phyloP scores from a whole-genome alignment of 2,797 vertebrate genomes.

The Eleutherodactylus coqui region DNA sequence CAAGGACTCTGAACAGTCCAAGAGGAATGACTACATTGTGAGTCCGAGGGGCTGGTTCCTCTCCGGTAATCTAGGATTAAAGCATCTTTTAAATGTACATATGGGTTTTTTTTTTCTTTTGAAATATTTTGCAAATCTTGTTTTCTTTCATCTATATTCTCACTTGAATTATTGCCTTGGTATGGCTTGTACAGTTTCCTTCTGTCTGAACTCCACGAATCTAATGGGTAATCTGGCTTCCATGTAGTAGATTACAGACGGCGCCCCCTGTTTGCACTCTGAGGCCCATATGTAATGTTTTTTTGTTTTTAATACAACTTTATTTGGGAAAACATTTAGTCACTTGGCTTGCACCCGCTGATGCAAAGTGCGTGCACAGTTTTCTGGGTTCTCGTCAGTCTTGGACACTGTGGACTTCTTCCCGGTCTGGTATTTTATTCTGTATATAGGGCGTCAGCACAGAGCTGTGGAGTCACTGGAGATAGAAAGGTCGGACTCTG shows the following conservation, averaged over 20 bases:
- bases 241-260: constrained; percentile 34
- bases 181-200: constrained; percentile 33
- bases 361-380: background rate
- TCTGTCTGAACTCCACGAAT: background rate
- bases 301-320: background rate
- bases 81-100: constrained; percentile 51
- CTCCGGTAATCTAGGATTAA: background rate
- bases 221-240: constrained; percentile 26
- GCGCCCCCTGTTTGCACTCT: constrained; percentile 39
- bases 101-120: constrained; percentile 20
- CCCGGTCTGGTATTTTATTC: constrained; percentile 79
- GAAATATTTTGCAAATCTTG: constrained; percentile 14
- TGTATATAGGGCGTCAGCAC: constrained; percentile 85
- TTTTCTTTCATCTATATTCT: constrained; percentile 21
- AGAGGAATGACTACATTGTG: background rate
- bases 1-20: no score
- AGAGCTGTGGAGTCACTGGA: no score
- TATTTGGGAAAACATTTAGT: constrained; percentile 20
- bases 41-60: constrained; percentile 54
- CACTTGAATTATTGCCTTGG: constrained; percentile 38
- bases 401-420: constrained; percentile 72
- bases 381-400: constrained; percentile 1
- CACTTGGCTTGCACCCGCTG: background rate
- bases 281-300: background rate
- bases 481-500: constrained; percentile 84